Base-by-base conservation (phyloP, 2,797 vertebrate species). In the Amphiprion clarkii region DNA sequence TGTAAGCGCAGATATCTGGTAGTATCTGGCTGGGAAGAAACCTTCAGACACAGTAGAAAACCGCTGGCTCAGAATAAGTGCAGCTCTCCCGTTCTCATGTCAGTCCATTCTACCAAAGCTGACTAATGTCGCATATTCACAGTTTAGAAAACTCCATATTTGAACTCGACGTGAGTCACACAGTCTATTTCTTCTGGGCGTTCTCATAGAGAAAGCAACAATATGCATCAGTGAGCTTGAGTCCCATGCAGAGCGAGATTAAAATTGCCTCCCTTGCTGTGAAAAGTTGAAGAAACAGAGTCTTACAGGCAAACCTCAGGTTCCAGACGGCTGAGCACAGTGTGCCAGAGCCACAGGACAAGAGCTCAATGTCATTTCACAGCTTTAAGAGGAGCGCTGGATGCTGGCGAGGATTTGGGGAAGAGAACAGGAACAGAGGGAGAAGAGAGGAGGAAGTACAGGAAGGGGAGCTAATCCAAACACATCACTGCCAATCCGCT, bases 351-450 rank as follows among this genome's bases (percentile, higher is more conserved):
- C 77, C 16, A 29, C 73, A 39, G 60, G 84, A 87, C 72, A 74
- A 73, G 65, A 83, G 79, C 81, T 87, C 84, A 79, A 48, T 86
- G 78, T 87, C 84, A 84, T 67, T 80, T 81, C 66, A 58, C 81
- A 74, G 85, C 75, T 82, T 83, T 79, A 80, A 79, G 81, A 86
- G 25, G 76, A 68, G 73, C 7, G 69, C 58, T 40, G 66, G 71
- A 75, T 76, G 61, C 73, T 58, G 71, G 48, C 2, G 25, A 62
- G 70, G 77, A 83, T 74, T 59, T 74, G 12, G 39, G 51, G 51
- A 64, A 58, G 65, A 71, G 79, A 79, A 60, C 33, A 69, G 63
- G 74, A 63, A 72, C 59, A 63, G 72, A 52, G 49, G 49, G 72
- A 66, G 33, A 60, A 36, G 31, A 56, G 58, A 56, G 70, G 60